A percentile compares a stretch with the other conserved stretches of the same genome.
These are phyloP conservation scores for Brachymystax lenok DNA, from an alignment of 2,797 vertebrate genomes.

Conservation along the genomic window DNA sequence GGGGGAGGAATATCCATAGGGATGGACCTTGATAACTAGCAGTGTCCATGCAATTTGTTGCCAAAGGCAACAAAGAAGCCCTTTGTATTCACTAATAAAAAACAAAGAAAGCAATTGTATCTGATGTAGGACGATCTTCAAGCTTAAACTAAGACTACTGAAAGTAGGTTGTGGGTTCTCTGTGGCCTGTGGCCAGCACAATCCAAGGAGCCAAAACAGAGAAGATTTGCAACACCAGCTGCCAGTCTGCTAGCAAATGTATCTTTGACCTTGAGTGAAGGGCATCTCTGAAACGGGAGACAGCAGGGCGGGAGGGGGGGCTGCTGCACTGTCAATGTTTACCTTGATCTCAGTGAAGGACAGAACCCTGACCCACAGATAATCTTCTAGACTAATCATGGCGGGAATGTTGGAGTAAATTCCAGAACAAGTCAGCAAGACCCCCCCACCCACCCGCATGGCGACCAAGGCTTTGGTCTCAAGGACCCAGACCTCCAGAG, in stretches of 20 bases:
- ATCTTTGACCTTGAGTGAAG: slow-evolving; percentile 69
- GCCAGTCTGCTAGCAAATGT: slow-evolving; percentile 43
- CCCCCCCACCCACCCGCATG: background rate
- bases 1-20: background rate
- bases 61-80: background rate
- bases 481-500: slow-evolving; percentile 9
- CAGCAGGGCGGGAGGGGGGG: background rate
- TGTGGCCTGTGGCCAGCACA: background rate
- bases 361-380: slow-evolving; percentile 34
- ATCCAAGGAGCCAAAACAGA: background rate
- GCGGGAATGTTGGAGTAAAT: slow-evolving; percentile 4
- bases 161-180: background rate
- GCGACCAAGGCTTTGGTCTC: background rate
- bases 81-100: background rate
- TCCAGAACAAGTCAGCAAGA: background rate
- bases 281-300: slow-evolving; percentile 37
- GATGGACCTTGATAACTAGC: background rate
- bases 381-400: slow-evolving; percentile 14
- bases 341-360: slow-evolving; percentile 29
- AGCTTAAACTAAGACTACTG: background rate
- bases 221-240: slow-evolving; percentile 31
- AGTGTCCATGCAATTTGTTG: background rate
- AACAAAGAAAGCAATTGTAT: no score
- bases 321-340: slow-evolving; percentile 47
- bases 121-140: background rate